These are phyloP conservation scores for Cephus pulcher DNA, from an alignment of 2,888 invertebrate species.

Conservation along the genomic window DNA sequence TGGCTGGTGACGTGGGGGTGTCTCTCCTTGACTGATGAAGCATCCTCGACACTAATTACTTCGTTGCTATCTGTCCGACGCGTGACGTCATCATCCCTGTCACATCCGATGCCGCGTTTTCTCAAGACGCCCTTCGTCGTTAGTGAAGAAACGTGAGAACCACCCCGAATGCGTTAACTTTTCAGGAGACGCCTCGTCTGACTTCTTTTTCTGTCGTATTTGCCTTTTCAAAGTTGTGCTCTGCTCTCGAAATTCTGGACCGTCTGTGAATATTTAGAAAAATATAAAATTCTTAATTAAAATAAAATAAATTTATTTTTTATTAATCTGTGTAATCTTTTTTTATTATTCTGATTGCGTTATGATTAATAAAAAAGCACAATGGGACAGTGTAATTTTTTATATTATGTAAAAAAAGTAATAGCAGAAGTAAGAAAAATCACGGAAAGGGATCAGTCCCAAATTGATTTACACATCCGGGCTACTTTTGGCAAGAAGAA, in stretches of 20 bases:
- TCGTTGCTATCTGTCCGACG: slow-evolving; percentile 51
- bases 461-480: neutral
- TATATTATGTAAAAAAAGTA: neutral
- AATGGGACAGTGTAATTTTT: neutral
- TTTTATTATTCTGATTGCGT: neutral
- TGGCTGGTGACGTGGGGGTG: slow-evolving; percentile 41
- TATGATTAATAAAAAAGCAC: neutral
- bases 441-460: neutral
- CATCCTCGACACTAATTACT: slow-evolving; percentile 43
- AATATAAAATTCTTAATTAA: neutral
- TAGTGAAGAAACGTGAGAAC: slow-evolving; percentile 47
- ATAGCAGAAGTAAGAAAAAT: neutral
- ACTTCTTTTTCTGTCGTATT: neutral
- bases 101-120: slow-evolving; percentile 45
- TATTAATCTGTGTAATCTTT: neutral
- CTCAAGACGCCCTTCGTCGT: slow-evolving; percentile 35
- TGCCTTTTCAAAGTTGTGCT: neutral
- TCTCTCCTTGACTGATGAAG: slow-evolving; percentile 57
- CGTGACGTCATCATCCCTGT: slow-evolving; percentile 54
- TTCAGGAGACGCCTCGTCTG: neutral
- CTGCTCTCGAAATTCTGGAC: neutral
- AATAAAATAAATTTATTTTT: neutral
- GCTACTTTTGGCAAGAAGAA: slow-evolving; percentile 11
- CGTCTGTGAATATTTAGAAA: neutral
- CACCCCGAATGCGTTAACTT: neutral